These are phyloP conservation scores for Rhopalosiphum nymphaeae DNA, from an alignment of 2,888 invertebrate genomes.

Conservation along the genomic window DNA sequence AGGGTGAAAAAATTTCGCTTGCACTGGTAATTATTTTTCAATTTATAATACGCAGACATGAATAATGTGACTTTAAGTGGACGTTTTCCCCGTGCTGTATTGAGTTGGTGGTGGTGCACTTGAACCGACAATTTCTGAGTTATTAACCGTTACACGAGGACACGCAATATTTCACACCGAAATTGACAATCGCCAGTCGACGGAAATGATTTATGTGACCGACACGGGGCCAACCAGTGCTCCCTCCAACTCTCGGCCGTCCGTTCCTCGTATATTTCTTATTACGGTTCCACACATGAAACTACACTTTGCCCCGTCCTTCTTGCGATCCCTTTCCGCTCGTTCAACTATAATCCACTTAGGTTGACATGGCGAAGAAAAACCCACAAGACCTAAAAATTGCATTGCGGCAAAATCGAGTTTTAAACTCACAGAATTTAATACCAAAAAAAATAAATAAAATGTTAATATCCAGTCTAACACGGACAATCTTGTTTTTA, in stretches of 20 bases:
- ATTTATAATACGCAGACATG: slow-evolving; percentile 56
- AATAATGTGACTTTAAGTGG: slow-evolving; percentile 64
- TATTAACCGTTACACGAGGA: slow-evolving; percentile 64
- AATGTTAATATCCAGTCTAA: neutral
- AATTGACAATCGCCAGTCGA: slow-evolving; percentile 65
- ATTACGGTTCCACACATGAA: slow-evolving; percentile 61
- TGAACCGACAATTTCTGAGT: slow-evolving; percentile 62
- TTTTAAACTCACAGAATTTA: slow-evolving; percentile 2
- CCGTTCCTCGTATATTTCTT: slow-evolving; percentile 37
- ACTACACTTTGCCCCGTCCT: neutral
- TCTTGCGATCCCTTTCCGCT: neutral
- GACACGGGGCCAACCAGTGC: slow-evolving; percentile 15
- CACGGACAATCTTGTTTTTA: neutral
- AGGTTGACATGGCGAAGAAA: slow-evolving; percentile 28
- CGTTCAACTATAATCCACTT: slow-evolving; percentile 48
- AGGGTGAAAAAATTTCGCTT: neutral
- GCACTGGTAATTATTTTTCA: slow-evolving; percentile 45
- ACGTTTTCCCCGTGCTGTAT: slow-evolving; percentile 8
- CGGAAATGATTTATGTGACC: slow-evolving; percentile 65
- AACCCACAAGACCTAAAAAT: slow-evolving; percentile 29
- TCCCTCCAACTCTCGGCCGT: neutral
- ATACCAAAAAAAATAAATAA: neutral
- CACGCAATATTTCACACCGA: slow-evolving; percentile 62
- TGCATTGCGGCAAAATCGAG: slow-evolving; percentile 32
- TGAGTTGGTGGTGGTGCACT: slow-evolving; percentile 15